Base-by-base conservation (phyloP, 2,888 invertebrate genomes). In the Lasioglossum zephyrum region DNA sequence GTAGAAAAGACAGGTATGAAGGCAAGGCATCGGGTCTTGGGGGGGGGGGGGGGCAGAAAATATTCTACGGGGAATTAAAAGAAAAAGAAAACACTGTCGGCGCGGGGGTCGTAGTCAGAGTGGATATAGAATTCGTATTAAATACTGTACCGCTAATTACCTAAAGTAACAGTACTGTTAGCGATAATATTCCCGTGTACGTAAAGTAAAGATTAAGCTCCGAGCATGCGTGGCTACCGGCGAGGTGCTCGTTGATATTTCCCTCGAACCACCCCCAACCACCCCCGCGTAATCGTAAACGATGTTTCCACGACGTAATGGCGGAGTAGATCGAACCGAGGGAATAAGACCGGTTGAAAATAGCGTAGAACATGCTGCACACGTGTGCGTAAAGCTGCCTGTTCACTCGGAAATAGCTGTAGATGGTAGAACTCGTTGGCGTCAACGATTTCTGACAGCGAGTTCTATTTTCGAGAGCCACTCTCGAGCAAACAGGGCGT, bases 121-220 rank as follows among this genome's bases (percentile, higher is more conserved):
- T n/a, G 57, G 57, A 57, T 57, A 57, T 57, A 53, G 74, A 66
- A 79, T 85, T 89, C 85, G 84, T 92, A 92, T 90, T 79, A 91
- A 16, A 85, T 90, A 91, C 84, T 92, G 89, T 92, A 92, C 92
- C 91, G 91, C 89, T 93, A 93, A 93, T 93, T 92, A 93, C 82
- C 89, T 91, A 92, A 87, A 92, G 89, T 91, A 92, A 93, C 87
- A 83, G 69, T 86, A 90, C 83, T 92, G 92, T 89, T 92, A 92
- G 89, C 91, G 92, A 93, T 92, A 92, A 92, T 93, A 93, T 92
- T 79, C 82, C 92, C 92, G 92, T 70, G 70, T 93, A 92, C 92
- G 92, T 94, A 93, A 89, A 81, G 81, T 90, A 90, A 88, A 84
- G 84, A 93, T 92, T 93, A 93, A 93, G 92, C 89, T 91, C 49